These are phyloP conservation scores for Plusia festucae DNA, from an alignment of 2,888 invertebrate genomes.

Conservation along the genomic window DNA sequence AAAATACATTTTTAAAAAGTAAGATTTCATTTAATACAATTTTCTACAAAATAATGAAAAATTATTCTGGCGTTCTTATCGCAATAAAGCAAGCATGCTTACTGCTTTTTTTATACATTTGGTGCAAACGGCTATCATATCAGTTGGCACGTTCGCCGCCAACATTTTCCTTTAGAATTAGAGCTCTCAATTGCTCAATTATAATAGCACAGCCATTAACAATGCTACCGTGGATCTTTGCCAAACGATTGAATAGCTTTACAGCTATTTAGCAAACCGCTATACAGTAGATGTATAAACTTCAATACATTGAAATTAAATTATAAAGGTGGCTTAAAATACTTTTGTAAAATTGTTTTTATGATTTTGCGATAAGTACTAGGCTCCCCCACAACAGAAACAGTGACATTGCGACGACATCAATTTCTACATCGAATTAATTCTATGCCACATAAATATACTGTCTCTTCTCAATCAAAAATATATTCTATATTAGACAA, in stretches of 20 bases:
- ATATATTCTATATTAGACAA: slow-evolving; percentile 63
- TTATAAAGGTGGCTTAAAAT: slow-evolving; percentile 72
- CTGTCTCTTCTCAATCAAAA: slow-evolving; percentile 60
- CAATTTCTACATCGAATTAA: slow-evolving; percentile 62
- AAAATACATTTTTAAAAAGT: slow-evolving; percentile 34
- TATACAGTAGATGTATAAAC: slow-evolving; percentile 56
- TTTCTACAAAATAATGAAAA: slow-evolving; percentile 35
- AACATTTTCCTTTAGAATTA: slow-evolving; percentile 51
- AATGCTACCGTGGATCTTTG: slow-evolving; percentile 73
- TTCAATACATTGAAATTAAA: slow-evolving; percentile 65
- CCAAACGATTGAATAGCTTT: slow-evolving; percentile 67
- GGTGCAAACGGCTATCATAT: slow-evolving; percentile 65
- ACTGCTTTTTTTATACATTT: slow-evolving; percentile 49
- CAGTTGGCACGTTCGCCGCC: slow-evolving; percentile 60
- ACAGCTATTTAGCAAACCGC: slow-evolving; percentile 59
- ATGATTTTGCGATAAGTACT: slow-evolving; percentile 66
- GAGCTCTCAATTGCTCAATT: slow-evolving; percentile 66
- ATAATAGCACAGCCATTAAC: slow-evolving; percentile 82
- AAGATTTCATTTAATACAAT: slow-evolving; percentile 40
- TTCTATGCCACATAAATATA: slow-evolving; percentile 59
- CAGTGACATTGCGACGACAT: slow-evolving; percentile 60
- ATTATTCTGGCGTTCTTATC: slow-evolving; percentile 33
- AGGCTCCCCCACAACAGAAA: slow-evolving; percentile 63
- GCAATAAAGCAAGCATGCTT: slow-evolving; percentile 32
- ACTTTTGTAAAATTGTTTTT: slow-evolving; percentile 75